phyloP scores from a whole-genome alignment of 2,113 vertebrate genomes.

The Pituophis catenifer region DNA sequence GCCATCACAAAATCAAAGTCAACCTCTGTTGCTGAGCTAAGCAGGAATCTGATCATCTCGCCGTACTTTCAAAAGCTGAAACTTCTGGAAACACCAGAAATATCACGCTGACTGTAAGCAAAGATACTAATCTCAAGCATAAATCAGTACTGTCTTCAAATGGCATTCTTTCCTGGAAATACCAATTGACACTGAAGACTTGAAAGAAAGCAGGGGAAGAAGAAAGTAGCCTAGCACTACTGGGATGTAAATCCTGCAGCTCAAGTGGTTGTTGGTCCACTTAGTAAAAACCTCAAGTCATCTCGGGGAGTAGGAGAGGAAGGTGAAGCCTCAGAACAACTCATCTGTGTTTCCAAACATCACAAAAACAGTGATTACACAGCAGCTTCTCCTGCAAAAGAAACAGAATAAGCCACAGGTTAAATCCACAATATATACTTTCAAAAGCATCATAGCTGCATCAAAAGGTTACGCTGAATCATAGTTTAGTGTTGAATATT shows the following conservation, averaged over 20 bases:
- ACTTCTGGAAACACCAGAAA: slow-evolving; percentile 31
- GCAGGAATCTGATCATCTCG: slow-evolving; percentile 4
- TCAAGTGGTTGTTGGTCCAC: slow-evolving; percentile 75
- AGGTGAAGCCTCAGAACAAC: slow-evolving; percentile 70
- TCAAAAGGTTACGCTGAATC: background rate
- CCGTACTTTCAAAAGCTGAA: background rate
- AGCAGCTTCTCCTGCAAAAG: slow-evolving; percentile 75
- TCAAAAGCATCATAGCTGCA: slow-evolving; percentile 50
- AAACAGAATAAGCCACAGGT: slow-evolving; percentile 72
- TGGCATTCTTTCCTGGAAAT: slow-evolving; percentile 16
- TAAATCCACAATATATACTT: slow-evolving; percentile 68
- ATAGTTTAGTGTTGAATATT: background rate
- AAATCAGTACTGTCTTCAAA: background rate
- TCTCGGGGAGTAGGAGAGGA: background rate
- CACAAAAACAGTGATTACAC: slow-evolving; percentile 73
- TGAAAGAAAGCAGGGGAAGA: slow-evolving; percentile 30
- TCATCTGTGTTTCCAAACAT: slow-evolving; percentile 68
- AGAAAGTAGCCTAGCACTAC: slow-evolving; percentile 39
- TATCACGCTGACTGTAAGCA: slow-evolving; percentile 13
- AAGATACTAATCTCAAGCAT: background rate
- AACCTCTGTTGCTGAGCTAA: slow-evolving; percentile 9
- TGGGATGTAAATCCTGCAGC: slow-evolving; percentile 51
- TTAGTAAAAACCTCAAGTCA: slow-evolving; percentile 66
- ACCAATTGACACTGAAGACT: slow-evolving; percentile 38
- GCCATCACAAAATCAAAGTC: slow-evolving; percentile 35